Conservation (phyloP, 2,797 vertebrate species). For the Clarias laeviceps region DNA sequence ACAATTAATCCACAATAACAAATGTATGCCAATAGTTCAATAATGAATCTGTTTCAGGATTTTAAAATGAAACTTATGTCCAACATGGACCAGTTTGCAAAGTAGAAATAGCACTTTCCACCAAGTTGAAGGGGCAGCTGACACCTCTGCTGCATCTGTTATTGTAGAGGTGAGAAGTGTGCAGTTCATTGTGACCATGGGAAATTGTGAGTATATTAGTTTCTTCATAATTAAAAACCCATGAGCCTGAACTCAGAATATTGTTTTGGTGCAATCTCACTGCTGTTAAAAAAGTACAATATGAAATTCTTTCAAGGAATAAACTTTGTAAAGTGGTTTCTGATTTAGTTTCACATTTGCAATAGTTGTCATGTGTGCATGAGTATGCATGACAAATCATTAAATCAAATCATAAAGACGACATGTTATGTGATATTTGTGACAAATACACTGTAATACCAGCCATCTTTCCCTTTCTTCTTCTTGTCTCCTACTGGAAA, state of each 20-base stretch:
- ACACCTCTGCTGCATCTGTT: conserved; percentile 46
- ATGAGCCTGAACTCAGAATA: background rate
- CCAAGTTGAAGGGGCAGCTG: conserved; percentile 42
- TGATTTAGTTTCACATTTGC: background rate
- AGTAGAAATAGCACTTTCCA: conserved; percentile 46
- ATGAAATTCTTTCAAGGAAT: background rate
- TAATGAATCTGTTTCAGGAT: background rate
- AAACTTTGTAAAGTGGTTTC: background rate
- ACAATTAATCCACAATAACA: background rate
- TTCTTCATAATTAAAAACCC: conserved; percentile 36
- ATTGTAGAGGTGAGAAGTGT: conserved; percentile 43
- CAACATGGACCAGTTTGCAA: background rate
- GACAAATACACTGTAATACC: background rate
- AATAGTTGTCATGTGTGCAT: background rate
- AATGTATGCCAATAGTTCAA: background rate
- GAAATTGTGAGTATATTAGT: conserved; percentile 40
- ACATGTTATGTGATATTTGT: background rate
- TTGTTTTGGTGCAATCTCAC: background rate
- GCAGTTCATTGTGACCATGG: conserved; percentile 39
- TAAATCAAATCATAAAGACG: background rate
- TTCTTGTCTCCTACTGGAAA: background rate
- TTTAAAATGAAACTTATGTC: background rate
- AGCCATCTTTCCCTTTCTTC: background rate
- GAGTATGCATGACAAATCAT: background rate
- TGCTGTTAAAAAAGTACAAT: background rate